phyloP scores from a whole-genome alignment of 2,797 vertebrate species.

The Schizothorax lantsangensis region DNA sequence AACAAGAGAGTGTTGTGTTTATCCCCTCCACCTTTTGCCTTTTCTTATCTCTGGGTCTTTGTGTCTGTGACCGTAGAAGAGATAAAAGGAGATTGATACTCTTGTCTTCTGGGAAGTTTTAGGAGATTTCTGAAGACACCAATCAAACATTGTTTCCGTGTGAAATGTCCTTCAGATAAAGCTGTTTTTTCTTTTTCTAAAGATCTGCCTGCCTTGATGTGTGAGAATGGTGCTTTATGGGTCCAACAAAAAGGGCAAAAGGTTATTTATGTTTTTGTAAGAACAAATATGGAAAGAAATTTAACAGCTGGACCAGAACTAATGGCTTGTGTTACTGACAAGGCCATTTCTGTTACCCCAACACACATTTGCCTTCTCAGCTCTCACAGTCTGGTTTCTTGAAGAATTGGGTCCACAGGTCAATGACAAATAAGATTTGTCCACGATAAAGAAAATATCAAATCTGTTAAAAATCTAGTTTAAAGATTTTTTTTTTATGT shows the following conservation, averaged over 20 bases:
- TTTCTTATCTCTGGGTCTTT: neutral
- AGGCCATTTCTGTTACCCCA: neutral
- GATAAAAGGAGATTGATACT: conserved; percentile 16
- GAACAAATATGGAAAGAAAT: neutral
- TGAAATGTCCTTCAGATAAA: conserved; percentile 48
- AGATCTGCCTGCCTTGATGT: neutral
- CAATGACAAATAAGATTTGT: neutral
- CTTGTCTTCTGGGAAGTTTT: conserved; percentile 34
- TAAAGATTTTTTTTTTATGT: neutral
- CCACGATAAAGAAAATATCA: neutral
- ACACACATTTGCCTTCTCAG: neutral
- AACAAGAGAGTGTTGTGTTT: conserved; percentile 5
- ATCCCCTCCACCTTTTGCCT: conserved; percentile 28
- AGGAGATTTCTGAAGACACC: conserved; percentile 43
- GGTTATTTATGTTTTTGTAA: neutral
- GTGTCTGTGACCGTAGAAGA: neutral
- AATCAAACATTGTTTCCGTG: conserved; percentile 44
- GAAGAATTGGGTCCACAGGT: neutral
- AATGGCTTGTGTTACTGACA: neutral
- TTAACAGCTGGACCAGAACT: neutral
- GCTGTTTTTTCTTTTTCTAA: neutral
- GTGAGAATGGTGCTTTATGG: neutral
- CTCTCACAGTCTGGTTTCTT: neutral
- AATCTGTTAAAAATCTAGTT: neutral
- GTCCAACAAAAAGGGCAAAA: neutral